These are phyloP conservation scores for Sturnira hondurensis DNA, from an alignment of 2,113 vertebrate species.

Conservation along the genomic window DNA sequence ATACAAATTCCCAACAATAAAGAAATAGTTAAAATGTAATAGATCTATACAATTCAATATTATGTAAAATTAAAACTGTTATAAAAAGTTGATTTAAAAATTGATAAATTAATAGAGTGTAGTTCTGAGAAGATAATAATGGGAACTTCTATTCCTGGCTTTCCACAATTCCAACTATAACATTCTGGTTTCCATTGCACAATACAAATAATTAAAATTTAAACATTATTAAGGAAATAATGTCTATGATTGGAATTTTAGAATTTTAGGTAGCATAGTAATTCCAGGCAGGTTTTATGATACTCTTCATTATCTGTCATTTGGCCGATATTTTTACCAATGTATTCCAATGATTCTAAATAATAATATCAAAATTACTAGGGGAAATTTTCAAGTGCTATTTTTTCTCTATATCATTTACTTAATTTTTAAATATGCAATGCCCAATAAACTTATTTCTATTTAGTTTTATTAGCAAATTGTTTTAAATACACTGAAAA, in stretches of 20 bases:
- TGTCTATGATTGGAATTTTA: neutral
- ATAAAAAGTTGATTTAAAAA: neutral
- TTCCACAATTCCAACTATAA: neutral
- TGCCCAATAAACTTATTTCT: neutral
- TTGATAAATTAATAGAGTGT: neutral
- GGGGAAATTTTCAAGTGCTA: neutral
- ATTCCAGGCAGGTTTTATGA: neutral
- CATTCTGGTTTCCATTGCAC: neutral
- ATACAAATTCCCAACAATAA: neutral
- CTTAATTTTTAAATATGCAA: neutral
- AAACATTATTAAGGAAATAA: neutral
- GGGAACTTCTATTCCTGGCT: neutral
- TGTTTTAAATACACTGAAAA: neutral
- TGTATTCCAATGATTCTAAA: neutral
- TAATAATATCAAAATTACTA: neutral
- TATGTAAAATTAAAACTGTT: neutral
- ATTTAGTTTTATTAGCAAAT: neutral
- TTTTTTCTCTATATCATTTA: neutral
- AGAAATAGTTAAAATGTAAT: neutral
- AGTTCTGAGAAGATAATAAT: neutral
- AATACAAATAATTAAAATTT: neutral
- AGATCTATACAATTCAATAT: neutral
- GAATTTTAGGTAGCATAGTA: neutral
- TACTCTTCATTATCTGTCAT: neutral
- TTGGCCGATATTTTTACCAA: neutral